Percentiles rank a stretch among this genome's conserved stretches.
phyloP scores from a whole-genome alignment of 2,797 vertebrate species.

The Hemibagrus guttatus region DNA sequence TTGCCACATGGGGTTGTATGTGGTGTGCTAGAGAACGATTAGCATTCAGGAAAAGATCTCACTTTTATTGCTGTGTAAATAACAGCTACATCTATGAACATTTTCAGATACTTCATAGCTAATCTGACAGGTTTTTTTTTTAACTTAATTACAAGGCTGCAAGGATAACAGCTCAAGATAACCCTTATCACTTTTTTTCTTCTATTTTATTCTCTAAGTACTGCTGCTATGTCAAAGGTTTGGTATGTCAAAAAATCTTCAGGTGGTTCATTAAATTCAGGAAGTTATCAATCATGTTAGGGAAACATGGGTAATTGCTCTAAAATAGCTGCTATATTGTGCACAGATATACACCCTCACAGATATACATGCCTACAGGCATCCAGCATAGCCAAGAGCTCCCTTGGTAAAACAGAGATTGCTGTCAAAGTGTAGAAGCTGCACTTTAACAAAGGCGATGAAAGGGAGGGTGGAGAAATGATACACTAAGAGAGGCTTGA shows the following conservation, averaged over 20 bases:
- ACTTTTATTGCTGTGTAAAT: conserved; percentile 3
- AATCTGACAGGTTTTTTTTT: not conserved
- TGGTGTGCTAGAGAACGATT: not conserved
- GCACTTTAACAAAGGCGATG: conserved; percentile 26
- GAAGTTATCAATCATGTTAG: not conserved
- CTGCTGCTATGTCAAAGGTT: not conserved
- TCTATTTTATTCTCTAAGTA: not conserved
- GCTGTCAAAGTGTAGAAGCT: conserved; percentile 14
- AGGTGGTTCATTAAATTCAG: not conserved
- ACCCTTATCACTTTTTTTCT: not conserved
- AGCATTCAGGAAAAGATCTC: not conserved
- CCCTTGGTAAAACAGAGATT: conserved; percentile 19
- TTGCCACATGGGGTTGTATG: not conserved
- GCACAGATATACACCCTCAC: conserved; percentile 25
- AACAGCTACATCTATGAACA: not conserved
- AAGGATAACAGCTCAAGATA: not conserved
- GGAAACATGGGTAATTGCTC: not conserved
- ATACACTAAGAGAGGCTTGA: conserved; percentile 19
- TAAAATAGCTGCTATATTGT: not conserved
- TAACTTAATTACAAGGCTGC: not conserved
- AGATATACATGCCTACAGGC: conserved; percentile 40
- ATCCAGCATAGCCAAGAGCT: conserved; percentile 30
- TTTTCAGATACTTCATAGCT: not conserved
- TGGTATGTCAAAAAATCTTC: not conserved
- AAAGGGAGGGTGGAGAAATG: conserved; percentile 33